Conservation (phyloP, 2,888 invertebrate species). For the Lycophotia porphyrea region DNA sequence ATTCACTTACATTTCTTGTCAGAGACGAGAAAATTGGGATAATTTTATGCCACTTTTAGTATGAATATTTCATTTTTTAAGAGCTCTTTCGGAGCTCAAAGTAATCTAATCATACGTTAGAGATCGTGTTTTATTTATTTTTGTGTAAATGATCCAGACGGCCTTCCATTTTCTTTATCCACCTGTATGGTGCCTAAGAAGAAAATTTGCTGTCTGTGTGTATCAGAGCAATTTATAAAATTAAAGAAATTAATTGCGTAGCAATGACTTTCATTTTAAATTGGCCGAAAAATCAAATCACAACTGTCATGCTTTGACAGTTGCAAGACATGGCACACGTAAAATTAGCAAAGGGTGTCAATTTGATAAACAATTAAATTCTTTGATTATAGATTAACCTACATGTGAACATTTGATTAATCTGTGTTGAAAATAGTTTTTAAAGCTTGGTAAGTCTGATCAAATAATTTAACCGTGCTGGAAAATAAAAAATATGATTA, state of each 20-base stretch:
- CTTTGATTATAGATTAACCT: not conserved
- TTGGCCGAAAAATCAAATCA: not conserved
- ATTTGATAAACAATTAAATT: not conserved
- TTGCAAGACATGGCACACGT: not conserved
- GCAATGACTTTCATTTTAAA: not conserved
- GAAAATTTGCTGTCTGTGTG: not conserved
- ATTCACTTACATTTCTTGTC: conserved; percentile 32
- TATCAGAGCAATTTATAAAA: not conserved
- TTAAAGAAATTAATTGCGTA: not conserved
- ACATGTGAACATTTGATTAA: not conserved
- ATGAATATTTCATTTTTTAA: conserved; percentile 16
- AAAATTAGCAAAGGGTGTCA: not conserved
- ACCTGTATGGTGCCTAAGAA: not conserved
- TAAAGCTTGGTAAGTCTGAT: not conserved
- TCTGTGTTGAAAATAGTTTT: not conserved
- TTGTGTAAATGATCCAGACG: not conserved
- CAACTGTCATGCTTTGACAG: not conserved
- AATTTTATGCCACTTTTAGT: conserved; percentile 22
- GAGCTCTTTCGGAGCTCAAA: not conserved
- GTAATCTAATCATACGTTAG: conserved; percentile 24
- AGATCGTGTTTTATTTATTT: conserved; percentile 2
- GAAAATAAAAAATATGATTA: not conserved
- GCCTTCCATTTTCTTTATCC: not conserved
- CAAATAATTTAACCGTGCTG: not conserved
- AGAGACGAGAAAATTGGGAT: not conserved